Percentiles rank a stretch among this genome's conserved stretches.
Conservation (phyloP, 2,113 vertebrate species). For the Oryzias melastigma region DNA sequence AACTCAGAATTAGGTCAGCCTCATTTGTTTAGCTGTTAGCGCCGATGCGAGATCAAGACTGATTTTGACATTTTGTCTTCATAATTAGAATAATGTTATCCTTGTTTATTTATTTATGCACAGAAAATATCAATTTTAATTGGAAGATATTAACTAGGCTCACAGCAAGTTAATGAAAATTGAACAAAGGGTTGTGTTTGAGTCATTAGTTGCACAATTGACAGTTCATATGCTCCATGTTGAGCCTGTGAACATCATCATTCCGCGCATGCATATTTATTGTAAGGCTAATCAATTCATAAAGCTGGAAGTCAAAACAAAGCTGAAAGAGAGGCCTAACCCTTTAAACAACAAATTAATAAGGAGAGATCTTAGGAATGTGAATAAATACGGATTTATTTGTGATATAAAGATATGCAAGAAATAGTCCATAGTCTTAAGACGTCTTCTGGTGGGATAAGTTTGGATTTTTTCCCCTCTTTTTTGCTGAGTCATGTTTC, state of each 20-base stretch:
- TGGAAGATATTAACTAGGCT: conserved; percentile 61
- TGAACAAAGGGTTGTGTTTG: conserved; percentile 69
- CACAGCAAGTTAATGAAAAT: conserved; percentile 60
- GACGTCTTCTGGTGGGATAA: no score
- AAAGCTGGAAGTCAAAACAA: conserved; percentile 48
- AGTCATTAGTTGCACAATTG: conserved; percentile 71
- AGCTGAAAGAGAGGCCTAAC: conserved; percentile 56
- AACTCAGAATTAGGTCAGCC: conserved; percentile 27
- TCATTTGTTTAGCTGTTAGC: conserved; percentile 55
- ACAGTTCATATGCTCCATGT: conserved; percentile 66
- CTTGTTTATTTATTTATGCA: conserved; percentile 54
- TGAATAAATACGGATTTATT: no score
- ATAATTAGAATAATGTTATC: conserved; percentile 64
- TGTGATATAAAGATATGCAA: no score
- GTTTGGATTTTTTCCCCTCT: no score
- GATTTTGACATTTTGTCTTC: conserved; percentile 51
- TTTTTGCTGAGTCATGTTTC: no score
- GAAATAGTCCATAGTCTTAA: no score
- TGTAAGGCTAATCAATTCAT: conserved; percentile 40
- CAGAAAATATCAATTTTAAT: conserved; percentile 60
- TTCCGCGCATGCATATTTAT: conserved; percentile 60
- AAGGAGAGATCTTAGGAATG: no score
- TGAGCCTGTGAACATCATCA: conserved; percentile 60
- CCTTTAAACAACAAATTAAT: conserved; percentile 37
- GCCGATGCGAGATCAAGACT: conserved; percentile 47